Conservation (phyloP, 1,140 invertebrate genomes). For the Rhopalosiphum padi region DNA sequence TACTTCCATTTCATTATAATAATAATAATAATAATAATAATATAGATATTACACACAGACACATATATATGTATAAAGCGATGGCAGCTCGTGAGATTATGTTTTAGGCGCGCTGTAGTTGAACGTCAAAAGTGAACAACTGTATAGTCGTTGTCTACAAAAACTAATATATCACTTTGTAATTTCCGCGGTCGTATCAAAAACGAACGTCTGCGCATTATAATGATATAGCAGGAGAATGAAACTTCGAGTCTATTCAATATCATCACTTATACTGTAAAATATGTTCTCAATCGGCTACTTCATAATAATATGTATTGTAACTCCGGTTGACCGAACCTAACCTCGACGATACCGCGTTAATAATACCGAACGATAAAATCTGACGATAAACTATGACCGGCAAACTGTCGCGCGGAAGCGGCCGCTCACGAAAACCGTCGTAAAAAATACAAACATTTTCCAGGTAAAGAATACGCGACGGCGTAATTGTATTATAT, state of each 20-base stretch:
- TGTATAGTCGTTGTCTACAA: background rate
- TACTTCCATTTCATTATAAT: background rate
- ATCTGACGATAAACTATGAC: background rate
- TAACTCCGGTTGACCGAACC: no score
- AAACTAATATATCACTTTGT: constrained; percentile 19
- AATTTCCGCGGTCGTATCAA: background rate
- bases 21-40: background rate
- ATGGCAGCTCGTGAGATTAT: background rate
- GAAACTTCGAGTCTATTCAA: background rate
- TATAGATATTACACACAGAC: no score
- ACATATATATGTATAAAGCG: no score
- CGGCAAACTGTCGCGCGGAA: background rate
- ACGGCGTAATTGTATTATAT: background rate
- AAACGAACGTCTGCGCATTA: background rate
- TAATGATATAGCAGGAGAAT: background rate
- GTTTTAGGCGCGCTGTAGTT: background rate
- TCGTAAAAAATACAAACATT: background rate
- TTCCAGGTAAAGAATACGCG: background rate
- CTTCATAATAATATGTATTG: no score
- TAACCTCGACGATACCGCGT: no score
- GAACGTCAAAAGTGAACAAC: background rate
- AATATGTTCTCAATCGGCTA: no score
- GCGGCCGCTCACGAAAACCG: background rate
- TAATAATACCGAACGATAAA: background rate
- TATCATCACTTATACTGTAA: background rate